Conservation (phyloP, 2,113 vertebrate genomes). For the Podarcis cretensis region DNA sequence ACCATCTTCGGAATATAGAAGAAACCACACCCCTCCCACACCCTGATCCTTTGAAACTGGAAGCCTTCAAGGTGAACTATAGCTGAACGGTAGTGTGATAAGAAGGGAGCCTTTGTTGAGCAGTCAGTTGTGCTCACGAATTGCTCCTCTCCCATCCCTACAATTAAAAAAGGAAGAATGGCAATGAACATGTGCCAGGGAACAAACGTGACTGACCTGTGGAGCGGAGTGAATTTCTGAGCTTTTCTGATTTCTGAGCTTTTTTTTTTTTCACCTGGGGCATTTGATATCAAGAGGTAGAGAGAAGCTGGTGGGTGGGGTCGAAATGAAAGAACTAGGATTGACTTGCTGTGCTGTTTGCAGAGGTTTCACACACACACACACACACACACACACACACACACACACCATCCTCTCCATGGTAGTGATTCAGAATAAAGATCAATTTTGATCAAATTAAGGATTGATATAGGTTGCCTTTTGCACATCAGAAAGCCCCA, state of each 20-base stretch:
- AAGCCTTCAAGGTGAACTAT: constrained; percentile 71
- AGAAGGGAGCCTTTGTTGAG: constrained; percentile 61
- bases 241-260: not conserved
- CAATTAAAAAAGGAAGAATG: constrained; percentile 25
- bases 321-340: constrained; percentile 39
- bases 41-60: constrained; percentile 23
- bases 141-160: not conserved
- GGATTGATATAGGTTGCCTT: not conserved
- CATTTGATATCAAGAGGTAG: not conserved
- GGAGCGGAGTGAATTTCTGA: not conserved
- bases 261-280: not conserved
- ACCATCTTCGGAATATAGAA: too few relatives aligned
- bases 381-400: too few relatives aligned
- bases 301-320: constrained; percentile 58
- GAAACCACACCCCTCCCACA: too few relatives aligned
- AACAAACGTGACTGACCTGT: not conserved
- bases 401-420: not conserved
- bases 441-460: constrained; percentile 26
- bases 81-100: constrained; percentile 23
- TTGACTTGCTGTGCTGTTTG: not conserved
- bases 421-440: constrained; percentile 4
- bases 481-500: not conserved
- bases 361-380: too few relatives aligned
- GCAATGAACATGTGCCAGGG: constrained; percentile 15
- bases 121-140: constrained; percentile 5